Base-by-base conservation (phyloP, 2,888 invertebrate genomes). In the Escarpia spicata region DNA sequence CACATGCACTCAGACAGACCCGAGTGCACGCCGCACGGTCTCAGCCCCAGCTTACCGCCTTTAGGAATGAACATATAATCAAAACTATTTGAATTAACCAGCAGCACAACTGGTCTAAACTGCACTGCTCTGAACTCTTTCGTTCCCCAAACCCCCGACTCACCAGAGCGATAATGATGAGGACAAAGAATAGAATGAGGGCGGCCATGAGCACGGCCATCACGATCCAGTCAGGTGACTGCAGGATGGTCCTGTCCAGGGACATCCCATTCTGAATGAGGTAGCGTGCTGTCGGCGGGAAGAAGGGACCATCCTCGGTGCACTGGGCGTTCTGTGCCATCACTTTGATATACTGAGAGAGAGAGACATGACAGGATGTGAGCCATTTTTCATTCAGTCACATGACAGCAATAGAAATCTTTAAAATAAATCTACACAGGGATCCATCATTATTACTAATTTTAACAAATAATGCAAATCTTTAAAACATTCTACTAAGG, bases 141-240 rank as follows among this genome's bases (percentile, higher is more conserved):
- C 37, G 1, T 37, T 37, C 37, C 37, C 37, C 37, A 37, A 37
- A 37, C 37, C 37, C 0, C 37, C 26, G 75, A 94, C 95, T 94
- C 92, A 96, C 96, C 95, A 96, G 93, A 15, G 95, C 95, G 10
- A 96, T 93, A 58, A 96, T 93, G 94, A 96, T 95, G 92, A 96
- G 93, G 93, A 95, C 93, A 93, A 96, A 94, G 43, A 95, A 94
- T 8, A 96, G 93, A 58, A 96, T 91, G 60, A 95, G 95, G 6
- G 94, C 94, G 9, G 95, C 95, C 90, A 96, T 94, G 37, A 96
- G 94, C 75, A 95, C 95, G 92, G 95, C 94, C 92, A 96, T 96
- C 91, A 96, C 95, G 26, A 95, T 93, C 96, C 96, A 96, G 93
- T 96, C 96, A 8, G 96, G 96, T 8, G 95, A 94, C 94, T 96